Evolutionary conservation across 1,140 invertebrate genomes (phyloP), one percentile per base, ranked within the genome.

Genomic region (Maniola jurtina): DNA sequence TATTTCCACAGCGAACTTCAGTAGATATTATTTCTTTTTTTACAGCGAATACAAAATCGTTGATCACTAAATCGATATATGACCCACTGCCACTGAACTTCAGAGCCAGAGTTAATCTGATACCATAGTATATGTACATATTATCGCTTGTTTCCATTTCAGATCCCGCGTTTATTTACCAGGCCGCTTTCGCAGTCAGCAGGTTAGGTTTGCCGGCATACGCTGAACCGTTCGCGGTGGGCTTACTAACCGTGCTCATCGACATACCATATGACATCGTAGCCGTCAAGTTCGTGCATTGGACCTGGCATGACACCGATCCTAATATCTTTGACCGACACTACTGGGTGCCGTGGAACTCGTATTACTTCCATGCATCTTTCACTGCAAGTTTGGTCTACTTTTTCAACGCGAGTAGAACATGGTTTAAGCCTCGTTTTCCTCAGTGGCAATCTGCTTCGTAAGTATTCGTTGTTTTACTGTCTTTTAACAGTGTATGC

Each of bases 261-360:
- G 96, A 97, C 78, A 91, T 97, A 47, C 96, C 96, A 0, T 97
- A 95, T 79, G 96, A 97, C 76, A 96, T 97, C 38, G 93, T 96
- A 61, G 93, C 94, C 1, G 94, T 97, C 0, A 96, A 96, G 80
- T 94, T 95, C 76, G 81, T 96, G 1, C 96, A 96, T 87, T 97
- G 96, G 96, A 96, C 94, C 0, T 97, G 95, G 95, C 96, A 97
- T 80, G 95, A 96, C 80, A 96, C 95, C 0, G 96, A 96, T 85
- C 95, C 95, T 3, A 96, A 96, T 81, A 95, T 97, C 66, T 92
- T 77, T 59, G 95, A 97, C 76, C 92, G 95, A 25, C 94, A 95
- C 83, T 96, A 96, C 86, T 95, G 94, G 93, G 95, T 96, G 0
- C 93, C 93, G 2, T 94, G 93, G 93, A 96, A 95, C 73, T 96